A percentile compares a stretch with the other conserved stretches of the same genome.
Evolutionary conservation across 2,113 vertebrate genomes (phyloP).

Genomic region (Coptodon bakossiorum): DNA sequence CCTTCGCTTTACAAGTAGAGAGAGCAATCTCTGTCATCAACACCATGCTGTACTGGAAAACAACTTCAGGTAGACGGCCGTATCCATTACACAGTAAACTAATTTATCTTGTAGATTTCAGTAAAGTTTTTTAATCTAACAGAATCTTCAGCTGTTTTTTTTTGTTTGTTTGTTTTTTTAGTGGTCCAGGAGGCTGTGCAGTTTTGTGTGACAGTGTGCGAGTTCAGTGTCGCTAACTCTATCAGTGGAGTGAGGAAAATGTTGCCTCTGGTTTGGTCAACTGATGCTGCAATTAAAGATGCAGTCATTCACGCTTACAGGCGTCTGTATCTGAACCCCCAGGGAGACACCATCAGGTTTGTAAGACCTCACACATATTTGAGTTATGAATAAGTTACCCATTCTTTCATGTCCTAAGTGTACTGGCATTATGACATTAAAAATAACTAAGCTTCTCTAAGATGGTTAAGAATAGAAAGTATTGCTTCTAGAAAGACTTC

Average conservation of each 20-base stretch:
- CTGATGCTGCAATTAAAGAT: conserved; percentile 86
- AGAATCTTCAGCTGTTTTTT: too few species aligned
- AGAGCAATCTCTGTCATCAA: conserved; percentile 83
- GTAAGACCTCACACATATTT: neutral
- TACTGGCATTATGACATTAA: neutral
- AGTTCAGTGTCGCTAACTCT: conserved; percentile 88
- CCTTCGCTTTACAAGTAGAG: conserved; percentile 85
- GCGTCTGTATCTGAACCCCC: conserved; percentile 82
- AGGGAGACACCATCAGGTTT: conserved; percentile 79
- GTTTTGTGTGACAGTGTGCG: conserved; percentile 88
- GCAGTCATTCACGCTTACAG: conserved; percentile 90
- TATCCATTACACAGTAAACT: neutral
- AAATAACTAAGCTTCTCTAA: neutral
- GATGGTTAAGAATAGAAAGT: neutral
- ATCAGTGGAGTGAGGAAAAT: conserved; percentile 85
- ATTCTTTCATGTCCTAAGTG: neutral
- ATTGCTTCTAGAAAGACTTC: neutral
- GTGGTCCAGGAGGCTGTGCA: conserved; percentile 95
- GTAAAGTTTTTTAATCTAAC: neutral
- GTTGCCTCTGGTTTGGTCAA: conserved; percentile 92
- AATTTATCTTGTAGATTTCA: neutral
- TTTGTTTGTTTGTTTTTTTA: conserved; percentile 10
- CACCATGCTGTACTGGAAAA: conserved; percentile 88
- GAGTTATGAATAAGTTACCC: neutral
- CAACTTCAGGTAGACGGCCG: conserved; percentile 75